Conservation (phyloP, 1,140 invertebrate species). For the Drosophila novamexicana region DNA sequence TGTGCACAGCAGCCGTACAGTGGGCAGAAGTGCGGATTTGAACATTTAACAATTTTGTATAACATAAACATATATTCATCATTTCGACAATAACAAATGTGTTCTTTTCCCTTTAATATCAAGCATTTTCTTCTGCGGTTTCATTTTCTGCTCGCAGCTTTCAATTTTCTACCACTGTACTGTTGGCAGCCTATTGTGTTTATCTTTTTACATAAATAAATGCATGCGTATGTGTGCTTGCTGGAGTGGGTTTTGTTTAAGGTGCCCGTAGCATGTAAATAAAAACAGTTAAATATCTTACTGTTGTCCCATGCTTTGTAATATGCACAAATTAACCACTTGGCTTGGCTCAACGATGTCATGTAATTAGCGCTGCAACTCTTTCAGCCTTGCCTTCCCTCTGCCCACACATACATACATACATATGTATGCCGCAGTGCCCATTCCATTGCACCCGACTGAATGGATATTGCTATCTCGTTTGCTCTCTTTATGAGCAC, state of each 20-base stretch:
- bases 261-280: slow-evolving; percentile 30
- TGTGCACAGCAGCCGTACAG: slow-evolving; percentile 51
- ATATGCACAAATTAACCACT: slow-evolving; percentile 77
- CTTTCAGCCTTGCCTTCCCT: slow-evolving; percentile 40
- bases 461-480: slow-evolving; percentile 60
- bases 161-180: slow-evolving; percentile 33
- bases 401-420: too few species aligned
- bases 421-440: slow-evolving; percentile 24
- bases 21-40: slow-evolving; percentile 12
- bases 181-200: slow-evolving; percentile 11
- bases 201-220: slow-evolving; percentile 15
- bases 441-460: slow-evolving; percentile 34
- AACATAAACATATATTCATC: background rate
- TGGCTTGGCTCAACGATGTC: slow-evolving; percentile 69
- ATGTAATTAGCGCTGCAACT: slow-evolving; percentile 77
- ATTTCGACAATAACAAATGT: background rate
- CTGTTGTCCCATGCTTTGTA: slow-evolving; percentile 36
- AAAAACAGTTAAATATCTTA: slow-evolving; percentile 43
- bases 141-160: background rate
- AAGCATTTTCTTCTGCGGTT: background rate
- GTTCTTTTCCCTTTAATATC: background rate
- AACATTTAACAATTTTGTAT: background rate
- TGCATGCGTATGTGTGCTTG: background rate
- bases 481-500: slow-evolving; percentile 34
- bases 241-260: slow-evolving; percentile 28